phyloP scores from a whole-genome alignment of 2,113 vertebrate species.

The Menidia beryllina region DNA sequence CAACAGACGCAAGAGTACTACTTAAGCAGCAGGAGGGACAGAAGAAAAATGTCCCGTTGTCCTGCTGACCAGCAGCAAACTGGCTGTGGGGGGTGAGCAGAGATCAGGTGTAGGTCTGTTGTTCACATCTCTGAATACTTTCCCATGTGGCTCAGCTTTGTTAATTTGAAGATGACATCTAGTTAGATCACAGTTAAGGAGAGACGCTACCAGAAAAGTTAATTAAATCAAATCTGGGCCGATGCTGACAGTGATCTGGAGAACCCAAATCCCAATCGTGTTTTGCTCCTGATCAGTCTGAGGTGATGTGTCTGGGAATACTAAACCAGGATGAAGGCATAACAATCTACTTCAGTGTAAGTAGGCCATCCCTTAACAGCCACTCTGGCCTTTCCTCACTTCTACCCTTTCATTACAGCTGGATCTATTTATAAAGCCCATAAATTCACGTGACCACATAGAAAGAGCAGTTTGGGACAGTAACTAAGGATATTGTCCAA shows the following conservation, averaged over 20 bases:
- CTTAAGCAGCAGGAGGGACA: too few relatives aligned
- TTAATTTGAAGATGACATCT: too few relatives aligned
- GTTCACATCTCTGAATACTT: too few relatives aligned
- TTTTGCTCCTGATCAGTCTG: constrained; percentile 43
- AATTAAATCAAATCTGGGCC: not conserved
- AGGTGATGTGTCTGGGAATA: constrained; percentile 46
- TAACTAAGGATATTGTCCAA: constrained; percentile 65
- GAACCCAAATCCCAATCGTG: constrained; percentile 33
- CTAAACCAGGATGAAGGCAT: constrained; percentile 28
- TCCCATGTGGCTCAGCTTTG: too few relatives aligned
- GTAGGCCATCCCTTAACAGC: constrained; percentile 65
- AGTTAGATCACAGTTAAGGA: too few relatives aligned
- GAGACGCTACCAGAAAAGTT: too few relatives aligned
- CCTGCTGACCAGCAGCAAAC: too few relatives aligned
- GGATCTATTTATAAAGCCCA: constrained; percentile 81
- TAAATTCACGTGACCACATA: constrained; percentile 69
- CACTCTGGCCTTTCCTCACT: constrained; percentile 64
- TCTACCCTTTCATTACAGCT: constrained; percentile 79
- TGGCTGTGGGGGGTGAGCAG: too few relatives aligned
- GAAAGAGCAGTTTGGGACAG: constrained; percentile 44
- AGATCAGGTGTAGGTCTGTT: too few relatives aligned
- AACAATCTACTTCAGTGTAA: constrained; percentile 57
- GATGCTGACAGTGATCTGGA: constrained; percentile 36
- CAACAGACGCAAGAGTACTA: constrained; percentile 13
- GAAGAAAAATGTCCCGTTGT: too few relatives aligned